phyloP scores from a whole-genome alignment of 2,888 invertebrate species.

The Luperina nickerlii region DNA sequence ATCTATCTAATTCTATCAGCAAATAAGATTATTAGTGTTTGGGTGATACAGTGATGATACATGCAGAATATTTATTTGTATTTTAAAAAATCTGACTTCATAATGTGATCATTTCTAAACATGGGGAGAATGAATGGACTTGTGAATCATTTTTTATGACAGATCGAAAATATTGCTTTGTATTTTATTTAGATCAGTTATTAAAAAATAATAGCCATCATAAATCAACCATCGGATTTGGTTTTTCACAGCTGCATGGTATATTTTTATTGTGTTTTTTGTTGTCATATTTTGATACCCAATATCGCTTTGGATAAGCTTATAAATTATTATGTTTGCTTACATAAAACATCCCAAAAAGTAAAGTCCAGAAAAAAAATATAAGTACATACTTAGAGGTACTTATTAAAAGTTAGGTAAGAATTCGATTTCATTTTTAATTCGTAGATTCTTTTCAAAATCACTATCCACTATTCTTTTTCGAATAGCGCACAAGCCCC shows the following conservation, averaged over 20 bases:
- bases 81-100: slow-evolving; percentile 10
- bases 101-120: slow-evolving; percentile 20
- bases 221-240: slow-evolving; percentile 46
- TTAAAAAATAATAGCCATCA: slow-evolving; percentile 25
- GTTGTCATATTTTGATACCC: neutral
- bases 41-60: neutral
- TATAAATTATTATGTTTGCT: neutral
- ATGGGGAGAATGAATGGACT: slow-evolving; percentile 30
- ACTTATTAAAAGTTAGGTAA: too few relatives aligned
- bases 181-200: slow-evolving; percentile 31
- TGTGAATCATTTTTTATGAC: slow-evolving; percentile 37
- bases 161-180: slow-evolving; percentile 15
- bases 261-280: neutral
- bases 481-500: neutral
- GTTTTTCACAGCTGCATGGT: slow-evolving; percentile 16
- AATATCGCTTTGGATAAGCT: neutral
- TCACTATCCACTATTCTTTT: neutral
- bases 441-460: neutral
- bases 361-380: neutral
- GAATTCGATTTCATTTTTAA: neutral
- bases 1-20: slow-evolving; percentile 9
- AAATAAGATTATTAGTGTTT: slow-evolving; percentile 26
- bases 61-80: slow-evolving; percentile 18
- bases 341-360: neutral
- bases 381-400: neutral